Evolutionary conservation across 2,888 invertebrate genomes (phyloP), one percentile per base, ranked within the genome.

Genomic region (Beris morrisii): DNA sequence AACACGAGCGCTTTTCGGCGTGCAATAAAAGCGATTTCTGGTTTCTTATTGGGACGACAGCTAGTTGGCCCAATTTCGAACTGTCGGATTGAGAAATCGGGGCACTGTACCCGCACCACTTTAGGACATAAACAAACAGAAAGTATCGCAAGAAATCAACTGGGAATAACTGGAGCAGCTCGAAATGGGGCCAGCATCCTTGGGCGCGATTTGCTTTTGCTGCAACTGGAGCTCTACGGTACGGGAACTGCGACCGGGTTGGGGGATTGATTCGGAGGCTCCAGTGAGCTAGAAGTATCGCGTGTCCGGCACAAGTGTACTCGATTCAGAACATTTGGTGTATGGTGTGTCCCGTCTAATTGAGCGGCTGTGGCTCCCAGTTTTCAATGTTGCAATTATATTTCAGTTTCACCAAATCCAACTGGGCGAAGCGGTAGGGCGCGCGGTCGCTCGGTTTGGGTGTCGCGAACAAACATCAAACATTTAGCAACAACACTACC

Each of bases 61-160:
- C 65, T 65, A 61, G 55, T 68, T 68, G 67, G 50, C 61, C 65
- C 58, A 65, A 68, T 65, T 68, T 54, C 61, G 55, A 45, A 57
- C 58, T 58, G 52, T 11, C 31, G 53, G 4, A 9, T 15, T 38
- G 52, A 28, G 15, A 61, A 52, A 38, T 59, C n/a, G 31, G 61
- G 52, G 43, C 61, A 43, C 38, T 7, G 50, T 9, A 52, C 45
- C 9, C 22, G 22, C 22, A 22, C 22, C 22, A 22, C 22, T 22
- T 22, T 22, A 22, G 22, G 22, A 22, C 22, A 22, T 22, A 22
- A 22, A 22, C 22, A 22, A 22, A 22, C 22, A 22, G 22, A 22
- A 22, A 22, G 22, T 22, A 22, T 22, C 22, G 22, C 13, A 46
- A 59, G 46, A 30, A 52, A 61, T 45, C 45, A n/a, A 58, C 30